phyloP scores from a whole-genome alignment of 2,888 invertebrate genomes.

The Rambutsinella grinnellia region DNA sequence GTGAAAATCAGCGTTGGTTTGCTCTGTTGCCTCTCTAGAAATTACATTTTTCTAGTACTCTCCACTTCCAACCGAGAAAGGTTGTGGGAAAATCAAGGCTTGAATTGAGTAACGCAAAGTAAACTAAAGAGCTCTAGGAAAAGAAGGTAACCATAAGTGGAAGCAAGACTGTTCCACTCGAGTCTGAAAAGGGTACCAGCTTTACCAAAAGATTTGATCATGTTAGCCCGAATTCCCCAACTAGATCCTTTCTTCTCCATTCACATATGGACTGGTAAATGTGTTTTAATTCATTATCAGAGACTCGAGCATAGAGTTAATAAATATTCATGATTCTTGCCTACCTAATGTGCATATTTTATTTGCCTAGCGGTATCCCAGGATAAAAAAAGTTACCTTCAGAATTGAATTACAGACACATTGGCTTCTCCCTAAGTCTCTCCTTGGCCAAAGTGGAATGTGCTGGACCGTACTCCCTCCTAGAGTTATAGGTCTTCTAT shows the following conservation, averaged over 20 bases:
- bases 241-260: neutral
- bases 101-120: neutral
- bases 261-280: neutral
- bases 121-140: neutral
- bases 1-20: constrained; percentile 40
- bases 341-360: neutral
- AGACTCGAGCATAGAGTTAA: constrained; percentile 41
- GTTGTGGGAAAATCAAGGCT: constrained; percentile 38
- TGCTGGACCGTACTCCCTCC: neutral
- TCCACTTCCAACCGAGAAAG: constrained; percentile 7
- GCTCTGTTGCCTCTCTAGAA: neutral
- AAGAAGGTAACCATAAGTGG: no score
- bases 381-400: neutral
- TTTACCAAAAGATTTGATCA: no score
- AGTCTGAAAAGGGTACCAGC: no score
- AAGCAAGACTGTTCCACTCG: no score
- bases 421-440: neutral
- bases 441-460: no score
- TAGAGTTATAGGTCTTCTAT: neutral
- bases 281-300: constrained; percentile 53
- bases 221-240: no score
- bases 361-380: neutral
- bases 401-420: constrained; percentile 36
- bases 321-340: constrained; percentile 49
- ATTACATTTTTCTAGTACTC: constrained; percentile 12